phyloP scores from a whole-genome alignment of 2,888 invertebrate species.

The Sesia bembeciformis region DNA sequence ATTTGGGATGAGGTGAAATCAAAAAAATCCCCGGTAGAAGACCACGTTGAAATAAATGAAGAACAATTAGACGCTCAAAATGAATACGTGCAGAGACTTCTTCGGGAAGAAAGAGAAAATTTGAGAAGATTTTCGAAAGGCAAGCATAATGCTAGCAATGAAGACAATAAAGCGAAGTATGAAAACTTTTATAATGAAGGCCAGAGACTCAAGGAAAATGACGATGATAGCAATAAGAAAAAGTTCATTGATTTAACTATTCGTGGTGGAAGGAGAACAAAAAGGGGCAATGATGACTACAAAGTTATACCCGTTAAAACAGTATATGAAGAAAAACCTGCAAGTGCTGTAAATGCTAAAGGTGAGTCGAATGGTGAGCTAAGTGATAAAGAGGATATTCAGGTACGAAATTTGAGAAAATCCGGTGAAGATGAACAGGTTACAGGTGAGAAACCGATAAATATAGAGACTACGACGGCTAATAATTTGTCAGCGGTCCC shows the following conservation, averaged over 20 bases:
- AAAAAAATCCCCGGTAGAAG: slow-evolving; percentile 13
- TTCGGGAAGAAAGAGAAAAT: slow-evolving; percentile 37
- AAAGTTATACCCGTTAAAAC: slow-evolving; percentile 14
- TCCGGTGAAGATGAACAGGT: neutral
- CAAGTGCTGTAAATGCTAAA: neutral
- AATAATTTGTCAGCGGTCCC: too few species aligned
- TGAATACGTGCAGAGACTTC: slow-evolving; percentile 33
- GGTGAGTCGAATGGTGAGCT: neutral
- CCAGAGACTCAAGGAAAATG: slow-evolving; percentile 1
- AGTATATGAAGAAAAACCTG: slow-evolving; percentile 10
- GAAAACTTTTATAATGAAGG: neutral
- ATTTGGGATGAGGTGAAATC: slow-evolving; percentile 33
- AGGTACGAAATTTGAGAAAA: neutral
- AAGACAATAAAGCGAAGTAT: neutral
- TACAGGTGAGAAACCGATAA: neutral
- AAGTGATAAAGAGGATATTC: neutral
- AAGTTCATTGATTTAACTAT: slow-evolving; percentile 16
- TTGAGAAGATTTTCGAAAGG: slow-evolving; percentile 10
- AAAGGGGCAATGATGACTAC: neutral
- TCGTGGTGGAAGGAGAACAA: slow-evolving; percentile 7
- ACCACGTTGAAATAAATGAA: slow-evolving; percentile 30
- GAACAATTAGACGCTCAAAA: slow-evolving; percentile 32
- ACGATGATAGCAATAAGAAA: slow-evolving; percentile 6
- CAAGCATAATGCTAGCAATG: slow-evolving; percentile 1
- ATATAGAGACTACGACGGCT: too few species aligned